Evolutionary conservation across 2,113 vertebrate species (phyloP).

Genomic region (Tachysurus fulvidraco): DNA sequence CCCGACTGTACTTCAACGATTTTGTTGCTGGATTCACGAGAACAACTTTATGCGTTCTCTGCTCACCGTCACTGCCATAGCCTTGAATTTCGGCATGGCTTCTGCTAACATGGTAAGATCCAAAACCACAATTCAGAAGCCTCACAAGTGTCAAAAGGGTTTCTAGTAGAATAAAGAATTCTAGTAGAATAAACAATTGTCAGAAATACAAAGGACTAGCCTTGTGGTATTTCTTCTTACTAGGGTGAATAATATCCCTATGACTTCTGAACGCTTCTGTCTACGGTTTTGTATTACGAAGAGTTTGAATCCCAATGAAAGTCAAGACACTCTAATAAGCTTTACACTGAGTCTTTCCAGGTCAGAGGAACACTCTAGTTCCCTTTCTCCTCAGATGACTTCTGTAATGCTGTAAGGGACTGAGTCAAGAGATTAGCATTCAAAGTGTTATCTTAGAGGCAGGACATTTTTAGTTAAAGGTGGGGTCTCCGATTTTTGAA

Average conservation of each 20-base stretch:
- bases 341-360: not conserved
- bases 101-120: conserved; percentile 88
- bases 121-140: not conserved
- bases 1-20: conserved; percentile 81
- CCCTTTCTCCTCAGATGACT: not conserved
- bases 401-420: not conserved
- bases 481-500: no score
- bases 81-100: conserved; percentile 88
- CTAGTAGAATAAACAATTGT: not conserved
- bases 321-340: conserved; percentile 1
- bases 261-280: not conserved
- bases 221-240: not conserved
- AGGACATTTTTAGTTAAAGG: no score
- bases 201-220: not conserved
- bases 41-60: conserved; percentile 89
- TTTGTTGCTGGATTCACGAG: conserved; percentile 96
- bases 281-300: not conserved
- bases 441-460: not conserved
- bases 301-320: not conserved
- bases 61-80: conserved; percentile 87
- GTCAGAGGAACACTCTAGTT: not conserved
- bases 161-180: no score
- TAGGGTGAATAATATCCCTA: not conserved
- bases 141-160: not conserved
- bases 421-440: not conserved